phyloP scores from a whole-genome alignment of 2,888 invertebrate genomes.

The Atethmia centrago region DNA sequence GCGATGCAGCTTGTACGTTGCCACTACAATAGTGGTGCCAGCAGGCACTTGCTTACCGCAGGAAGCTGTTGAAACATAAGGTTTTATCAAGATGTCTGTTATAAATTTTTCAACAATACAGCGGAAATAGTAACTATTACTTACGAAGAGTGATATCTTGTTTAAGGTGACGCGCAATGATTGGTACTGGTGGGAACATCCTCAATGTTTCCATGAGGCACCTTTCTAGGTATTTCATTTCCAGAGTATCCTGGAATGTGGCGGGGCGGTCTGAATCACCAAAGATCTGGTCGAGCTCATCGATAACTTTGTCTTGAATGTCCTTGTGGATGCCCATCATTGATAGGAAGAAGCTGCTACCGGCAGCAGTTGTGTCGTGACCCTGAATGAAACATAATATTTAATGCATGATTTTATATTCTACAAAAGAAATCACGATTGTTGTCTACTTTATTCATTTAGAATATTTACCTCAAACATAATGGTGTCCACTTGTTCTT shows the following conservation, averaged over 20 bases:
- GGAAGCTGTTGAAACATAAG: slow-evolving; percentile 85
- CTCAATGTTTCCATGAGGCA: slow-evolving; percentile 95
- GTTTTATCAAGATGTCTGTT: background rate
- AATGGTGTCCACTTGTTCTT: slow-evolving; percentile 96
- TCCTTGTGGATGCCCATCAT: slow-evolving; percentile 94
- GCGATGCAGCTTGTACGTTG: slow-evolving; percentile 93
- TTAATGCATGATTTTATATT: slow-evolving; percentile 36
- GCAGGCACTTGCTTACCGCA: slow-evolving; percentile 92
- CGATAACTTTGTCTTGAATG: slow-evolving; percentile 93
- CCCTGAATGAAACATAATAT: slow-evolving; percentile 85
- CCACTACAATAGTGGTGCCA: slow-evolving; percentile 93
- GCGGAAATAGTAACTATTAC: slow-evolving; percentile 54
- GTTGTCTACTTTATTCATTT: slow-evolving; percentile 6
- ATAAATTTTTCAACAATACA: background rate
- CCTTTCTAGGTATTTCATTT: slow-evolving; percentile 96
- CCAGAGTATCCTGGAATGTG: slow-evolving; percentile 95
- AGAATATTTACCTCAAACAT: slow-evolving; percentile 94
- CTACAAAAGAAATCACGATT: slow-evolving; percentile 21
- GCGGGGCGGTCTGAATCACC: slow-evolving; percentile 94
- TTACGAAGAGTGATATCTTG: slow-evolving; percentile 93
- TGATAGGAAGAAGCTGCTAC: slow-evolving; percentile 95
- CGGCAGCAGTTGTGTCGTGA: slow-evolving; percentile 95
- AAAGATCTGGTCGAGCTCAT: slow-evolving; percentile 94
- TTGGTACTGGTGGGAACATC: slow-evolving; percentile 95
- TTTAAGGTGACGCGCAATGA: slow-evolving; percentile 93